Evolutionary conservation across 2,797 vertebrate species (phyloP), one percentile per base, ranked within the genome.

Genomic region (Leucoraja ocellata): DNA sequence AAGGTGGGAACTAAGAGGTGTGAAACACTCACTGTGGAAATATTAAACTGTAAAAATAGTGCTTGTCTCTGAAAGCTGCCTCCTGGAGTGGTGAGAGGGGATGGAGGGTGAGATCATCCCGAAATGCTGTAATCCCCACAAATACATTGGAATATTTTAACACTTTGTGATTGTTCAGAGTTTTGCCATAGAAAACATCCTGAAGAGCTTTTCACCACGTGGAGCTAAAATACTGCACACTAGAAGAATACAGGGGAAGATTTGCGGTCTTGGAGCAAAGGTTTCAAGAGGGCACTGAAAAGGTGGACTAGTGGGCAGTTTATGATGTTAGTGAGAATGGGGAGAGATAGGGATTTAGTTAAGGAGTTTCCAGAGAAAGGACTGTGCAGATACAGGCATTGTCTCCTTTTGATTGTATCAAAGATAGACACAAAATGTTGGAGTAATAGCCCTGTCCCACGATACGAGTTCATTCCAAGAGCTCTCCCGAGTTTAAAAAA

Each of bases 1-100:
- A 88, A 68, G 63, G 84, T 68, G 84, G 16, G 84, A 88, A 36
- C 8, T 21, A n/a, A 21, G 63, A n/a, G n/a, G 16, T 88, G 61
- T 68, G 84, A 88, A 88, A 88, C 32, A 68, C 11, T 84, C 54
- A 36, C 84, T 36, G 61, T 68, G 63, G 84, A 88, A 88, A 88
- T 88, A n/a, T 32, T 18, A 68, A 68, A 65, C 61, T 32, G 84
- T 68, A 68, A 32, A 68, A 88, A 68, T 88, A 68, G n/a, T 36
- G 13, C 4, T 7, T 86, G 28, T n/a, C 58, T 86, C 63, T 16
- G 13, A 86, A 86, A 16, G 58, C 61, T 86, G 63, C 61, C n/a
- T 88, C 84, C 84, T 36, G 84, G 63, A 36, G 63, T 6, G 36
- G 84, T 88, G 84, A 68, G 18, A 68, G 63, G 63, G 84, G 28